Evolutionary conservation across 2,113 vertebrate genomes (phyloP).

Genomic region (Furnarius figulus): DNA sequence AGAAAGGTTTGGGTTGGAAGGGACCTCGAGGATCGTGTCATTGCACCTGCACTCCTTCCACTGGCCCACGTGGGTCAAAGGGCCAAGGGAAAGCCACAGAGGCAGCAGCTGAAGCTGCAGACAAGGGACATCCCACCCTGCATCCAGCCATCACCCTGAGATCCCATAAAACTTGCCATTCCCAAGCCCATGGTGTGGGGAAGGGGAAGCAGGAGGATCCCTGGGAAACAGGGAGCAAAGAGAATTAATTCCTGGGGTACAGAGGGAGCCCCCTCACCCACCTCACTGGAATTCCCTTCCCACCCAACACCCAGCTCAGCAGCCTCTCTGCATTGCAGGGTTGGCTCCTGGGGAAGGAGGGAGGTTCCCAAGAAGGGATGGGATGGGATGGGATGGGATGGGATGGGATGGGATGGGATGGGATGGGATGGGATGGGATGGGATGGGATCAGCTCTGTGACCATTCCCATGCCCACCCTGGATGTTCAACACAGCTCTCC

Average conservation of each 20-base stretch:
- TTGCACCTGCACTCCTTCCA: background rate
- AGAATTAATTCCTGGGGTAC: fast-evolving
- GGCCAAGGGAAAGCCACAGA: background rate
- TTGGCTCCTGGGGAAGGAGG: background rate
- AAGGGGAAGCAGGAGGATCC: background rate
- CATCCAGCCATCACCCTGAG: fast-evolving
- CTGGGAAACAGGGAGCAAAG: background rate
- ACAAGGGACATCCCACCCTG: background rate
- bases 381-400: background rate
- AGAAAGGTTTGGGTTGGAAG: too few species aligned
- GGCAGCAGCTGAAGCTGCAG: background rate
- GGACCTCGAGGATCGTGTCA: background rate
- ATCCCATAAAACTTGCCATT: background rate
- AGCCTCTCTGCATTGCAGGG: background rate
- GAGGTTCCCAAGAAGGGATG: background rate
- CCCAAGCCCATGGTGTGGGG: background rate
- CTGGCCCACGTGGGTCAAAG: background rate
- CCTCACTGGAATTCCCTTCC: background rate
- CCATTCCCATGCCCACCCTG: background rate
- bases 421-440: too few species aligned
- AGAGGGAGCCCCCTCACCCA: fast-evolving
- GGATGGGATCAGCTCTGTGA: background rate
- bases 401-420: too few species aligned
- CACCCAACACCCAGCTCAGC: background rate
- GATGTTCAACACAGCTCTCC: too few species aligned